Conservation (phyloP, 2,797 vertebrate species). For the Gila robusta region DNA sequence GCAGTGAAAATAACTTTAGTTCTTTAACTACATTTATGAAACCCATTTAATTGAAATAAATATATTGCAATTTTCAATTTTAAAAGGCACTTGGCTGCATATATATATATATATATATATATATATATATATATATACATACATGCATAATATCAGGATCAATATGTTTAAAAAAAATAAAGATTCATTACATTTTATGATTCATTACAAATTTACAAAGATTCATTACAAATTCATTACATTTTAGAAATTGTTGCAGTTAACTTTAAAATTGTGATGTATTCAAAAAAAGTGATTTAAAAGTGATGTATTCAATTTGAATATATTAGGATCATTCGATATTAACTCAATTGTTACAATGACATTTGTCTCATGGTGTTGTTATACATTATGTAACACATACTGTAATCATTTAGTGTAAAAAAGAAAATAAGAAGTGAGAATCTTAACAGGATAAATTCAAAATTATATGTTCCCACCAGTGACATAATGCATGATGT, state of each 20-base stretch:
- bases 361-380: not conserved
- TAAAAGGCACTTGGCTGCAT: not conserved
- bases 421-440: not conserved
- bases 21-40: not conserved
- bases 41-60: not conserved
- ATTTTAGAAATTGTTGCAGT: too few species aligned
- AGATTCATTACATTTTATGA: too few species aligned
- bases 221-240: too few species aligned
- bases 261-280: too few species aligned
- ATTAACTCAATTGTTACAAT: not conserved
- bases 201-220: too few species aligned
- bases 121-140: too few species aligned
- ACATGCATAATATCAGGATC: too few species aligned
- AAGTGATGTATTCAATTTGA: too few species aligned
- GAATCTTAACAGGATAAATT: not conserved
- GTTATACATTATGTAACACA: not conserved
- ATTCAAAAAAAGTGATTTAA: too few species aligned
- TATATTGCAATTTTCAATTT: not conserved
- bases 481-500: slow-evolving; percentile 15
- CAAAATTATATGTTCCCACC: not conserved
- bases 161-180: too few species aligned
- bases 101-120: too few species aligned
- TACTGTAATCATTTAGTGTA: not conserved
- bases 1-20: not conserved
- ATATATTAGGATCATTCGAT: not conserved